Evolutionary conservation across 2,113 vertebrate genomes (phyloP).

Genomic region (Misgurnus mizolepis): DNA sequence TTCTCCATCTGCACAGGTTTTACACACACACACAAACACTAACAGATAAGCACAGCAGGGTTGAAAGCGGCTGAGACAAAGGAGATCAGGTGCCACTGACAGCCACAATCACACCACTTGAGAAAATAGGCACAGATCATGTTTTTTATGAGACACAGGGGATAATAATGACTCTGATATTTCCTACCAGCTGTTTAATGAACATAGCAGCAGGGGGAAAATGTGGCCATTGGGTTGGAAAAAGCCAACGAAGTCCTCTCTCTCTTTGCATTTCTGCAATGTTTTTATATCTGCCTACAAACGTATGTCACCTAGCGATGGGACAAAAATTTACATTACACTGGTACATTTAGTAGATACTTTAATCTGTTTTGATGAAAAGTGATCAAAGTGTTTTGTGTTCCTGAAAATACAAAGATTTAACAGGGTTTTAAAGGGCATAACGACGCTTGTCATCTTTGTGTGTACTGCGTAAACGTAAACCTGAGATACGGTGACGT

Average conservation of each 20-base stretch:
- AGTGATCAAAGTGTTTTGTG: too few relatives aligned
- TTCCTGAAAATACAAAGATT: too few relatives aligned
- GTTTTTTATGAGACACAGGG: background rate
- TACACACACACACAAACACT: background rate
- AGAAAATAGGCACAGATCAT: constrained; percentile 9
- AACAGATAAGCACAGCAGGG: background rate
- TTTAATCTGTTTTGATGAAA: too few relatives aligned
- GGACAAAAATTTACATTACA: background rate
- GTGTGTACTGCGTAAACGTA: too few relatives aligned
- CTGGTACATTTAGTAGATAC: too few relatives aligned
- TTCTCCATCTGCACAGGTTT: constrained; percentile 26
- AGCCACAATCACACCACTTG: constrained; percentile 10
- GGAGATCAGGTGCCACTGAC: constrained; percentile 9
- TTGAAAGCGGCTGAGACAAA: constrained; percentile 7
- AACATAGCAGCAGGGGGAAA: background rate
- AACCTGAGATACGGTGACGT: too few relatives aligned
- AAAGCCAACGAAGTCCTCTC: background rate
- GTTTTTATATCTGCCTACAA: constrained; percentile 1
- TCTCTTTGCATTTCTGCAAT: background rate
- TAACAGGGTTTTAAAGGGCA: too few relatives aligned
- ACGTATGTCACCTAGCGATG: background rate
- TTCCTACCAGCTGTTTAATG: background rate
- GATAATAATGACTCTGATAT: background rate
- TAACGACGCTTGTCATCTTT: too few relatives aligned
- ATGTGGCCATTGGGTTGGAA: background rate